Percentiles rank a stretch among this genome's conserved stretches.
Evolutionary conservation across 2,888 invertebrate genomes (phyloP).

Genomic region (Eurois occulta): DNA sequence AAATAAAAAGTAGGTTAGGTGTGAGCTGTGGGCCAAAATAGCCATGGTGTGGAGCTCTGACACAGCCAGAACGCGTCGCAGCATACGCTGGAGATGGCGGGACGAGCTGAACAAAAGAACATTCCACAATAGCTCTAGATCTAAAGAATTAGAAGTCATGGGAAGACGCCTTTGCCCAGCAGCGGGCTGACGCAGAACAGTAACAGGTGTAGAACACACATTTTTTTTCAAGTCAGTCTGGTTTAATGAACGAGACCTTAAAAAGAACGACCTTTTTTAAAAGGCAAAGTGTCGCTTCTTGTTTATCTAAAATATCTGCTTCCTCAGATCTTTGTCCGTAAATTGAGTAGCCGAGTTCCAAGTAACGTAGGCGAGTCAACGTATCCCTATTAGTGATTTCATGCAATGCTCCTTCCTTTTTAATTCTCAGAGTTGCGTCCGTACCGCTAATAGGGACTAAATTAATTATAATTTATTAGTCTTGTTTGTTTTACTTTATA

Average conservation of each 20-base stretch:
- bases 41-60: neutral
- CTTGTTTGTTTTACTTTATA: neutral
- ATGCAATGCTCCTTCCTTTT: constrained; percentile 38
- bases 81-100: neutral
- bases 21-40: neutral
- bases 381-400: constrained; percentile 45
- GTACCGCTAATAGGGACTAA: constrained; percentile 11
- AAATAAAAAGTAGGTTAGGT: neutral
- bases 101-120: neutral
- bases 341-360: constrained; percentile 41
- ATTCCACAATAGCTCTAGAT: neutral
- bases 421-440: constrained; percentile 14
- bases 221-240: neutral
- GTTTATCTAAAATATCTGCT: constrained; percentile 19
- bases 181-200: neutral
- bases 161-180: neutral
- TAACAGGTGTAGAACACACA: neutral
- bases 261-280: neutral
- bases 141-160: neutral
- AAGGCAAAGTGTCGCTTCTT: neutral
- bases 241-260: neutral
- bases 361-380: constrained; percentile 40
- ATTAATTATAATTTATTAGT: constrained; percentile 10
- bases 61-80: neutral
- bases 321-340: constrained; percentile 38